Evolutionary conservation across 1,140 invertebrate species (phyloP).

Genomic region (Aethina tumida): DNA sequence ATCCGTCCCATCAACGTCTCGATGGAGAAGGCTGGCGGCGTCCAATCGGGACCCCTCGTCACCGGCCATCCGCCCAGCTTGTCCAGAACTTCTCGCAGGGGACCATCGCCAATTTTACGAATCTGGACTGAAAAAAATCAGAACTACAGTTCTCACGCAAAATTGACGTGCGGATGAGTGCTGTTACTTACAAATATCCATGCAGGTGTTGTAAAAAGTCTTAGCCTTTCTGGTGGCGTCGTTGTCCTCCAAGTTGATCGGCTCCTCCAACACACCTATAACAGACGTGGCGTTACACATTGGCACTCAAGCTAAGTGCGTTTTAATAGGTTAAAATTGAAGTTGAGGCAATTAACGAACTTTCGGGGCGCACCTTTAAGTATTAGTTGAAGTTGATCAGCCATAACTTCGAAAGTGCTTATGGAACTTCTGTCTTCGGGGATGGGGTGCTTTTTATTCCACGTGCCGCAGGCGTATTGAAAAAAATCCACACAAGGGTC

Average conservation of each 20-base stretch:
- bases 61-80: constrained; percentile 71
- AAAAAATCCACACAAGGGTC: constrained; percentile 85
- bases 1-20: constrained; percentile 59
- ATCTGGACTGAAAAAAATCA: constrained; percentile 52
- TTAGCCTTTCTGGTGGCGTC: constrained; percentile 72
- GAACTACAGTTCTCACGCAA: neutral
- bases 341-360: neutral
- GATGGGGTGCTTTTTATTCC: constrained; percentile 82
- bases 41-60: constrained; percentile 51
- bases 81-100: constrained; percentile 49
- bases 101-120: constrained; percentile 53
- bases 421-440: constrained; percentile 81
- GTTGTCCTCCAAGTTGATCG: constrained; percentile 50
- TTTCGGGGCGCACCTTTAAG: constrained; percentile 65
- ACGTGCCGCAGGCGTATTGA: constrained; percentile 80
- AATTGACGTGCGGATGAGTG: neutral
- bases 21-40: constrained; percentile 42
- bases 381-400: constrained; percentile 77
- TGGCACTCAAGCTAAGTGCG: neutral
- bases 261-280: constrained; percentile 58
- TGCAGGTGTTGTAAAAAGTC: constrained; percentile 76
- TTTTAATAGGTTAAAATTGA: neutral
- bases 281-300: constrained; percentile 2
- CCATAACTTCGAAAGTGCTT: constrained; percentile 76
- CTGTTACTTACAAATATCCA: constrained; percentile 72